Base-by-base conservation (phyloP, 2,888 invertebrate species). In the Dusona sp. region DNA sequence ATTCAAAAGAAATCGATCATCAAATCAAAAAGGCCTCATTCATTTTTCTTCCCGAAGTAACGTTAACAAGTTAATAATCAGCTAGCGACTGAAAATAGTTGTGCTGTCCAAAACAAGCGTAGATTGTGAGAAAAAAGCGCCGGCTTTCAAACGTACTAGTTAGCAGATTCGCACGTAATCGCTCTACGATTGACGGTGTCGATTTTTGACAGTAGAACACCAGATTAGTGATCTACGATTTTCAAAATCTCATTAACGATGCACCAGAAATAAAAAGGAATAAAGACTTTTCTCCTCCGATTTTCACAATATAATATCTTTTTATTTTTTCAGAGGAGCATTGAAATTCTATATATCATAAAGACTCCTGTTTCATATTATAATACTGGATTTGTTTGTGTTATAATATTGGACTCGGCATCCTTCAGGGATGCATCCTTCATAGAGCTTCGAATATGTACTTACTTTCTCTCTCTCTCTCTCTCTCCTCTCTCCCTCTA, bases 391-490 rank as follows among this genome's bases (percentile, higher is more conserved):
- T n/a, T n/a, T n/a, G n/a, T 33, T 51, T 51, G 33, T 36, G 29
- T 54, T 51, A 7, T 8, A 72, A 33, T 48, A 65, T 25, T 22
- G n/a, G 1, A n/a, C 48, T 9, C 13, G 64, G 22, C 4, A 42
- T 77, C 64, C 75, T 77, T 64, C 19, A 22, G 42, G 45, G 29
- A n/a, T n/a, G n/a, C n/a, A n/a, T n/a, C n/a, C n/a, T n/a, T n/a
- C 11, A 48, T 33, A 29, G 45, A 45, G 9, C 51, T 64, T 75
- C 75, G n/a, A 45, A 33, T 19, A 29, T 75, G 13, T 13, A 36
- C n/a, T 36, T 13, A 29, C 38, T 42, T 4, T 51, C 36, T 36
- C 61, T 51, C 64, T 84, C 75, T 36, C 33, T 70, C 33, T 68
- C 54, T 48, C 79, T 48, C 79, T 75, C 67, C 57, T 36, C 42